These are phyloP conservation scores for Neodon shergylaensis DNA, from an alignment of 2,113 vertebrate species.

Conservation along the genomic window DNA sequence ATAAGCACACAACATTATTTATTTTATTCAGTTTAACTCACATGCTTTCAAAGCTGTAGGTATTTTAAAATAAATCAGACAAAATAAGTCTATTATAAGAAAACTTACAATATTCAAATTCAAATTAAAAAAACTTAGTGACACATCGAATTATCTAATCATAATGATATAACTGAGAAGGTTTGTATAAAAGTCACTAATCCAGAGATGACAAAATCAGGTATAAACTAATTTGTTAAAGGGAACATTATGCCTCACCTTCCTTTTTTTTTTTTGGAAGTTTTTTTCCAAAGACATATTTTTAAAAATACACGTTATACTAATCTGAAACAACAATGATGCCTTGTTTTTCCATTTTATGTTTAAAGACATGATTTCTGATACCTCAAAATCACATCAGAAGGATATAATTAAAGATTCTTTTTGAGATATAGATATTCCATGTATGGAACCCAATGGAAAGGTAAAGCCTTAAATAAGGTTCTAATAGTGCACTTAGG, in stretches of 20 bases:
- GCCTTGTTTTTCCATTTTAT: neutral
- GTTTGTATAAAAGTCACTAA: conserved; percentile 1
- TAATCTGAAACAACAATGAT: neutral
- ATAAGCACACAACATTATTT: neutral
- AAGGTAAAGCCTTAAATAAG: conserved; percentile 88
- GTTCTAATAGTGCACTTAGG: conserved; percentile 82
- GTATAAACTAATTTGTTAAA: neutral
- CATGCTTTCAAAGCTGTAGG: neutral
- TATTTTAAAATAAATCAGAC: neutral
- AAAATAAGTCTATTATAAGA: neutral
- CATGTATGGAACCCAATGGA: conserved; percentile 82
- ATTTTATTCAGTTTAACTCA: neutral
- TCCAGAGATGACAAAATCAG: neutral
- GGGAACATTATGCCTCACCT: neutral
- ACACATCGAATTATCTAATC: neutral
- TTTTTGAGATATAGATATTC: neutral
- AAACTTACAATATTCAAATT: neutral
- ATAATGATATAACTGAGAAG: neutral
- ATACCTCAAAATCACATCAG: neutral
- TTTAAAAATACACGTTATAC: neutral
- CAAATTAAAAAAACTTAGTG: neutral
- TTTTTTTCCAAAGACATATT: neutral
- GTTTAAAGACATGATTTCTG: conserved; percentile 1
- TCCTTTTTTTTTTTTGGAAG: neutral
- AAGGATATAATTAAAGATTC: conserved; percentile 14